phyloP scores from a whole-genome alignment of 2,113 vertebrate genomes.

The Prochilodus magdalenae region DNA sequence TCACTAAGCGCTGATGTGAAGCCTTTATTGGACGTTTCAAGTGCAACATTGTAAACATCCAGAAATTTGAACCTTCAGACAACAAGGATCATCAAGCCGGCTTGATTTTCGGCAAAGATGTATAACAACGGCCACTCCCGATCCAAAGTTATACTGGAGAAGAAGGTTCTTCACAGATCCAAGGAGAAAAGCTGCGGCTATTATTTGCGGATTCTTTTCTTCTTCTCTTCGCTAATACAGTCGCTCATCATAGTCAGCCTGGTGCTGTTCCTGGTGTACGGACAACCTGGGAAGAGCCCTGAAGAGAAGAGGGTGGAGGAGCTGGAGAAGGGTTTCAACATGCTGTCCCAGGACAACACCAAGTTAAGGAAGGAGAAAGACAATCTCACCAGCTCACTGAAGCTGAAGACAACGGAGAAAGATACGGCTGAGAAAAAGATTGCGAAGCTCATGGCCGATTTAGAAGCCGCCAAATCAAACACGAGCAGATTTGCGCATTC shows the following conservation, averaged over 20 bases:
- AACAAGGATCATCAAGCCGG: neutral
- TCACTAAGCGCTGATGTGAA: neutral
- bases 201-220: conserved; percentile 90
- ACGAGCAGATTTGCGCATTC: conserved; percentile 11
- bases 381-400: conserved; percentile 73
- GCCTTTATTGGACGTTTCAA: neutral
- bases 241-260: conserved; percentile 92
- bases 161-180: conserved; percentile 65
- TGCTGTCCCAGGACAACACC: conserved; percentile 64
- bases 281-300: conserved; percentile 81
- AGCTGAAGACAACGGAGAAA: conserved; percentile 65
- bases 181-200: conserved; percentile 78
- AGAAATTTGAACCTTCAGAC: neutral
- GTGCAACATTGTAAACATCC: too few relatives aligned
- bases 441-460: conserved; percentile 48
- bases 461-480: conserved; percentile 49
- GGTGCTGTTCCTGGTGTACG: conserved; percentile 94
- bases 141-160: conserved; percentile 78
- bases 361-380: conserved; percentile 63
- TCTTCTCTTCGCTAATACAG: conserved; percentile 91
- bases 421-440: conserved; percentile 63
- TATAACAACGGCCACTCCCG: conserved; percentile 80
- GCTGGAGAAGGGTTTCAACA: conserved; percentile 73
- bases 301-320: conserved; percentile 79
- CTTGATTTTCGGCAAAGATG: conserved; percentile 67